Conservation (phyloP, 2,113 vertebrate genomes). For the Rhinolophus sinicus region DNA sequence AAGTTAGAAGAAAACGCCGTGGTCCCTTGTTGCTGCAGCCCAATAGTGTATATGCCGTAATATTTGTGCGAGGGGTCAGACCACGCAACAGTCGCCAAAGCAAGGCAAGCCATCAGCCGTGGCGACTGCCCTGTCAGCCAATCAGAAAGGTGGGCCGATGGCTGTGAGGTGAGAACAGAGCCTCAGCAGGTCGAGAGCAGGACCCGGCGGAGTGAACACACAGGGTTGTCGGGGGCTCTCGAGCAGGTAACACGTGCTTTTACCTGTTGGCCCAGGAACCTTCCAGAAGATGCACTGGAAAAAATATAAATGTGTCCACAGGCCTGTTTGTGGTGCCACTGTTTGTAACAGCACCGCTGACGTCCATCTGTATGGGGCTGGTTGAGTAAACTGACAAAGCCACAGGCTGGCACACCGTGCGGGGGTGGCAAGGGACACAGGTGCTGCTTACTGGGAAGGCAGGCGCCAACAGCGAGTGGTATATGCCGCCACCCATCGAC, state of each 20-base stretch:
- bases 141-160: no score
- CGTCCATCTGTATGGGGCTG: accelerated
- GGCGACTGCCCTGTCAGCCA: not conserved
- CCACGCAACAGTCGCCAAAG: no score
- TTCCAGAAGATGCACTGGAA: not conserved
- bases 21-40: no score
- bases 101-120: not conserved
- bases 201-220: no score
- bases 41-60: not conserved
- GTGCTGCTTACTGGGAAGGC: no score
- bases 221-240: no score
- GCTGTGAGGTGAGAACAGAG: no score
- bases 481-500: accelerated
- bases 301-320: accelerated
- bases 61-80: no score
- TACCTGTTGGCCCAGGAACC: not conserved
- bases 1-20: no score
- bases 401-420: accelerated
- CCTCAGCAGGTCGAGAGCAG: no score
- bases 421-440: no score
- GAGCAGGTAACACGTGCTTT: accelerated
- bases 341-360: not conserved
- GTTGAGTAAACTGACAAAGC: no score
- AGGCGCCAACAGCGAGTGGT: accelerated
- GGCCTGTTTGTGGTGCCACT: accelerated